Base-by-base conservation (phyloP, 2,113 vertebrate genomes). In the Microcebus tavaratra region DNA sequence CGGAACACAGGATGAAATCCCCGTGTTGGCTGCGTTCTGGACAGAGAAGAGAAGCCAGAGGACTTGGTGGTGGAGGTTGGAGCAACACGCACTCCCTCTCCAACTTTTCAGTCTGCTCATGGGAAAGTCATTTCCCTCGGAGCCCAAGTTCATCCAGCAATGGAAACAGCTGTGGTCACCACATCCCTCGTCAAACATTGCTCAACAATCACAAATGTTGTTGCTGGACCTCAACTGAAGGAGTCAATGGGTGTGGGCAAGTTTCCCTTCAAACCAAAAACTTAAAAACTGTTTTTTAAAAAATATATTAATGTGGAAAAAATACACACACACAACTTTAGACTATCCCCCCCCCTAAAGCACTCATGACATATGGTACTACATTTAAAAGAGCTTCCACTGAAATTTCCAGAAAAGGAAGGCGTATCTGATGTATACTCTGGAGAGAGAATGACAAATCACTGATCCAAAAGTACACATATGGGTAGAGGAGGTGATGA, bases 371-470 rank as follows among this genome's bases (percentile, higher is more conserved):
- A 55, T 81, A 79, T 36, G 70, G 39, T 57, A 39, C 36, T 17
- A 91, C 1, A 48, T 72, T 91, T 67, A 89, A 79, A 95, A 93
- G 67, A 34, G 15, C 8, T 93, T 61, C 73, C 39, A 88, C 6
- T 96, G 48, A 96, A 82, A 92, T 80, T 92, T 92, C 94, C 48
- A 96, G 67, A 85, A 88, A 79, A 93, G 48, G 21, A 61, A 79
- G 9, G 36, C 1, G 4, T 50, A 73, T 61, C n/a, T 79, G n/a
- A 87, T 39, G n/a, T 8, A 39, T 11, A 39, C 57, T 72, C 20
- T 36, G 45, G 42, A 83, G 15, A 63, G 42, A 90, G 34, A 94
- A 75, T 25, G 20, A 88, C 57, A 84, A 45, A 48, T 45, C 72
- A 65, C 0, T 45, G 45, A 88, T 39, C 17, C 36, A 55, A 31